A percentile compares a stretch with the other conserved stretches of the same genome.
phyloP scores from a whole-genome alignment of 2,113 vertebrate species.

The Hyla sarda region DNA sequence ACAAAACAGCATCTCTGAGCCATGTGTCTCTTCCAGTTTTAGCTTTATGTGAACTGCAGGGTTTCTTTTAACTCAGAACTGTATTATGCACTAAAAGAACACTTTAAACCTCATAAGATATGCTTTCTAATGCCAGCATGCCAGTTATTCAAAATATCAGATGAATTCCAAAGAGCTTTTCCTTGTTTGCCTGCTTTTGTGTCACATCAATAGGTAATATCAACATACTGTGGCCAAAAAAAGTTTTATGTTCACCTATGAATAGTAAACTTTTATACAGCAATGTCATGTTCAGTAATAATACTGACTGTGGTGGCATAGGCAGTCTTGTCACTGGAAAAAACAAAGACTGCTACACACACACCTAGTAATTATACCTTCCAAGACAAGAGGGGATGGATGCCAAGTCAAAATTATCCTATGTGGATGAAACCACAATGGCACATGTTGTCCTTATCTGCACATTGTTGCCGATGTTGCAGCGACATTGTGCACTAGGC shows the following conservation, averaged over 20 bases:
- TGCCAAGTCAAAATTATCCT: no score
- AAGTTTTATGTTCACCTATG: not conserved
- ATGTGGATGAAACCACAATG: no score
- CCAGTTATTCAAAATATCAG: not conserved
- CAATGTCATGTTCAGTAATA: no score
- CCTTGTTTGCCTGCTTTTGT: not conserved
- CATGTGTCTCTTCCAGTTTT: not conserved
- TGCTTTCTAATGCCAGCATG: not conserved
- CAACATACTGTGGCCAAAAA: not conserved
- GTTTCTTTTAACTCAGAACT: not conserved
- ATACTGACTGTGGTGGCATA: no score
- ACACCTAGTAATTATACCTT: no score
- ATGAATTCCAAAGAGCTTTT: not conserved
- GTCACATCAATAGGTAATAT: not conserved
- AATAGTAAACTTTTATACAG: not conserved
- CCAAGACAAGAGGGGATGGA: no score
- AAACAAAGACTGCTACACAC: no score
- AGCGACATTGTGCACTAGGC: no score
- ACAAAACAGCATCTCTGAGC: not conserved
- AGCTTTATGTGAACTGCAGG: conserved; percentile 13
- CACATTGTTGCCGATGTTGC: no score
- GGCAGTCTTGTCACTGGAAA: no score
- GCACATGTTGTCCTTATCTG: no score
- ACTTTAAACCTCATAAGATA: not conserved
- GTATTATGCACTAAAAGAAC: conserved; percentile 24